Evolutionary conservation across 2,797 vertebrate genomes (phyloP).

Genomic region (Triplophysa yarkandensis): DNA sequence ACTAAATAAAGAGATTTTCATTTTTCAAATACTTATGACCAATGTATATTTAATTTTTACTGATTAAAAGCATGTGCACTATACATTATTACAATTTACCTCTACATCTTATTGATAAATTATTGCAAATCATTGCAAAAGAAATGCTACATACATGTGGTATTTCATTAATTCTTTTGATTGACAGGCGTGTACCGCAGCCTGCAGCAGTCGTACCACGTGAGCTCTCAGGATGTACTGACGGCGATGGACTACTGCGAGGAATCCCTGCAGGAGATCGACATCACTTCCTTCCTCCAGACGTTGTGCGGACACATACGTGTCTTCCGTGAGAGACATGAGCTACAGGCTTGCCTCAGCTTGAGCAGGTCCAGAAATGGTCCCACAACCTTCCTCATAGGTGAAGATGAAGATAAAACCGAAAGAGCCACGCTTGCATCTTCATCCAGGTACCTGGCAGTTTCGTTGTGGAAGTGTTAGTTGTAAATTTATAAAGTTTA

Average conservation of each 20-base stretch:
- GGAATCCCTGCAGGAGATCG: slow-evolving; percentile 94
- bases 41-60: no score
- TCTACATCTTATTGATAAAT: no score
- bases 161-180: no score
- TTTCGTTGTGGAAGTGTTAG: background rate
- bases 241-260: slow-evolving; percentile 96
- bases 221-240: slow-evolving; percentile 89
- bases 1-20: no score
- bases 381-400: slow-evolving; percentile 76
- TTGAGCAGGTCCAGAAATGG: slow-evolving; percentile 36
- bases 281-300: slow-evolving; percentile 90
- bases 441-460: slow-evolving; percentile 78
- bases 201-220: slow-evolving; percentile 87
- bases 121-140: no score
- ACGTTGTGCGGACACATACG: slow-evolving; percentile 89
- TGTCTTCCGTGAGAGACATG: slow-evolving; percentile 72
- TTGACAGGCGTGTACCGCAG: slow-evolving; percentile 88
- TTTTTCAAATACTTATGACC: no score
- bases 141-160: no score
- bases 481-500: background rate
- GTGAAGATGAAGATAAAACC: slow-evolving; percentile 77
- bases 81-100: no score
- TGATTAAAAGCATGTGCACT: no score
- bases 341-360: slow-evolving; percentile 7
- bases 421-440: slow-evolving; percentile 72